Evolutionary conservation across 2,888 invertebrate genomes (phyloP), one percentile per base, ranked within the genome.

Genomic region (Taenaris catops): DNA sequence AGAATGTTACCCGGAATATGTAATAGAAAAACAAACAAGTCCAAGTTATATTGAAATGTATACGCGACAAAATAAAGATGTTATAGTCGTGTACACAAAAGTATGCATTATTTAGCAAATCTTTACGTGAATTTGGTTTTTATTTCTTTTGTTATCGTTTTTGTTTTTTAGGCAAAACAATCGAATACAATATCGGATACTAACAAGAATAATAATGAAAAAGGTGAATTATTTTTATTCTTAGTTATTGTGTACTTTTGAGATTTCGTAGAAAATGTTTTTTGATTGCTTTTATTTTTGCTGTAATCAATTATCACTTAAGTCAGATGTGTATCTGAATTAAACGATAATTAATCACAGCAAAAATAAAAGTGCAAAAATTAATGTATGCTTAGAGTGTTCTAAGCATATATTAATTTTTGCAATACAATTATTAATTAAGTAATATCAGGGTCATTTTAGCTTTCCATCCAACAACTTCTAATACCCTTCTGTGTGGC

Each of bases 21-120:
- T 43, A 24, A 49, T 81, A 29, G 67, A 76, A 27, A 78, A 69
- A 57, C 75, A 74, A 54, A 48, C 49, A 34, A 61, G 65, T 38
- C 78, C 84, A 1, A 83, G 66, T 48, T 87, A 84, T 53, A 64
- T 86, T 1, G 58, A 69, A 61, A 79, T 84, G 58, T 81, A 66
- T 35, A 65, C 71, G 8, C 78, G 71, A 61, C 55, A 41, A 34
- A 58, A 49, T 20, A 53, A 45, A 34, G 81, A 86, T 38, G 50
- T 80, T 12, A 44, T 74, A 8, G 39, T 83, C 33, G 73, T 70
- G 26, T 70, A 58, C 37, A 53, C 57, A 1, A 80, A 78, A 64
- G 81, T 80, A 59, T 43, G 37, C 48, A 8, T 11, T 20, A 3
- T 9, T 14, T 8, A 4, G 2, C 6, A 2, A 6, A 9, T 7